Percentiles rank a stretch among this genome's conserved stretches.
These are phyloP conservation scores for Polydrusus tereticollis DNA, from an alignment of 2,888 invertebrate species.

Conservation along the genomic window DNA sequence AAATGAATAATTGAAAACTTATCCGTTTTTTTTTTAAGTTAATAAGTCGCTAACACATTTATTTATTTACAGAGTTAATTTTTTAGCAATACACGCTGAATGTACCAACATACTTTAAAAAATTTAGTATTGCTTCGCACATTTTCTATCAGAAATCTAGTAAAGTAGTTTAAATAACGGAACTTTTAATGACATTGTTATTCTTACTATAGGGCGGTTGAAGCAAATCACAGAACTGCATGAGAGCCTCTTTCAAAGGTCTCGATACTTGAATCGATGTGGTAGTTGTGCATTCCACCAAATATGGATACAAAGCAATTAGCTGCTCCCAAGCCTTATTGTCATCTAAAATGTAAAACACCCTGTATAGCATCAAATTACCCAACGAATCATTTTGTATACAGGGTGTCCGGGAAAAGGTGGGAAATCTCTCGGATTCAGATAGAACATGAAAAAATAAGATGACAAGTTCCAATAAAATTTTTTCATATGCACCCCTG, in stretches of 20 bases:
- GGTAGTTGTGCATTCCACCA: constrained; percentile 89
- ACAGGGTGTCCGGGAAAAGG: too few relatives aligned
- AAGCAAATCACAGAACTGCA: constrained; percentile 88
- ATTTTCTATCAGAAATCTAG: constrained; percentile 14
- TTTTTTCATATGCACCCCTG: too few relatives aligned
- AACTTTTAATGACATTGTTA: constrained; percentile 32
- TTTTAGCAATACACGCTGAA: constrained; percentile 34
- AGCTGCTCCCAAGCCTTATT: constrained; percentile 93
- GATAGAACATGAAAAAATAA: too few relatives aligned
- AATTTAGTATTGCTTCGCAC: constrained; percentile 30
- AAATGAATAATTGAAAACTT: too few relatives aligned
- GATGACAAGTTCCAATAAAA: too few relatives aligned
- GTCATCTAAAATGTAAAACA: constrained; percentile 75
- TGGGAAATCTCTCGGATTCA: too few relatives aligned
- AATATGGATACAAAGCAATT: constrained; percentile 89
- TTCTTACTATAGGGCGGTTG: constrained; percentile 70
- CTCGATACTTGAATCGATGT: constrained; percentile 84
- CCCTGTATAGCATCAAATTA: background rate
- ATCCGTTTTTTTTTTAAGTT: too few relatives aligned
- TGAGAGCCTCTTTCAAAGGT: constrained; percentile 85
- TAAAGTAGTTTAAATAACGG: constrained; percentile 15
- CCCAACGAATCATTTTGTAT: too few relatives aligned
- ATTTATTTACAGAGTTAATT: background rate
- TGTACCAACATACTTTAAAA: constrained; percentile 27
- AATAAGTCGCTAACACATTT: too few relatives aligned